phyloP scores from a whole-genome alignment of 2,888 invertebrate species.

The Melinopterus prodromus region DNA sequence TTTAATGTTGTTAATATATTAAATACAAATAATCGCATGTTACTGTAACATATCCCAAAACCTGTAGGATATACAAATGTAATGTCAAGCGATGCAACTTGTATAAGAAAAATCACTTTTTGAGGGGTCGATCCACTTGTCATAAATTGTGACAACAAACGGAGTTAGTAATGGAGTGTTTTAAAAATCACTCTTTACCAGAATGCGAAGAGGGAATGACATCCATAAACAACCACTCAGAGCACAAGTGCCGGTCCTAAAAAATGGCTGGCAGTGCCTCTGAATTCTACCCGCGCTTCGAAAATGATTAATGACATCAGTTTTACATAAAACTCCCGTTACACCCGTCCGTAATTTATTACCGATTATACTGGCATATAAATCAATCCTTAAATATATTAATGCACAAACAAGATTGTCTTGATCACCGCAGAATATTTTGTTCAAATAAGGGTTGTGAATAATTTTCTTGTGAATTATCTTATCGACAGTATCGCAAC shows the following conservation, averaged over 20 bases:
- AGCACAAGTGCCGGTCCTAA: background rate
- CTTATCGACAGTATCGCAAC: too few species aligned
- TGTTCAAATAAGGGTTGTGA: too few species aligned
- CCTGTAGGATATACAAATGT: too few species aligned
- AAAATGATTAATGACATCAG: background rate
- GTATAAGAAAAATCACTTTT: background rate
- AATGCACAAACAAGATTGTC: background rate
- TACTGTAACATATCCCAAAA: too few species aligned
- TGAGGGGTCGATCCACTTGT: background rate
- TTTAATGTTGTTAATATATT: too few species aligned
- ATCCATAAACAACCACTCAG: background rate
- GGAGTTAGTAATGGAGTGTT: background rate
- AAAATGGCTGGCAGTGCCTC: background rate
- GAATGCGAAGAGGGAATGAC: background rate
- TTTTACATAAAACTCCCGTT: conserved; percentile 4
- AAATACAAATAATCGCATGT: too few species aligned
- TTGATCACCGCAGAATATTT: background rate
- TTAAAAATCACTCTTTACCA: background rate
- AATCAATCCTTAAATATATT: background rate
- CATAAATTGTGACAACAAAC: background rate
- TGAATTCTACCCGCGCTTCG: background rate
- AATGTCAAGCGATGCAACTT: too few species aligned
- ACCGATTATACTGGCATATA: background rate
- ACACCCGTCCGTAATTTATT: background rate
- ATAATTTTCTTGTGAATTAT: too few species aligned